Evolutionary conservation across 2,797 vertebrate species (phyloP).

Genomic region (Hylomyscus alleni): DNA sequence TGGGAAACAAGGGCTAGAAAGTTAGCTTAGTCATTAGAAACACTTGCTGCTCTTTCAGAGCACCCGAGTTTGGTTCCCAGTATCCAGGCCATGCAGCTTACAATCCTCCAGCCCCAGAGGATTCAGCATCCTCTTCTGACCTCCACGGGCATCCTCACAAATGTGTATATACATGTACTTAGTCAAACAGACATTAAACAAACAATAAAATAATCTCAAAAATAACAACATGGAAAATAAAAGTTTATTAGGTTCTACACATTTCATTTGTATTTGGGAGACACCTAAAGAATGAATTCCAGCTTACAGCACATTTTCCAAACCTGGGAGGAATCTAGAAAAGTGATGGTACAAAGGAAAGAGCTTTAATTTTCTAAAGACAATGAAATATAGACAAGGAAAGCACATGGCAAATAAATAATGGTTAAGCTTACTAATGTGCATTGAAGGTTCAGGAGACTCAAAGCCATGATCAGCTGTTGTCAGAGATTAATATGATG

Average conservation of each 20-base stretch:
- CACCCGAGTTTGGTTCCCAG: background rate
- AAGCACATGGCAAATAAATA: background rate
- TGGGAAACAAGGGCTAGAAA: background rate
- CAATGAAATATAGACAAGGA: background rate
- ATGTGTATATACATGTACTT: background rate
- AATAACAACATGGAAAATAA: background rate
- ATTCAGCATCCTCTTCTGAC: background rate
- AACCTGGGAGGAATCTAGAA: background rate
- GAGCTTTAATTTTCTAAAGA: background rate
- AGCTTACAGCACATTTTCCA: background rate
- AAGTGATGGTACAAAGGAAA: background rate
- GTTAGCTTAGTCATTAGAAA: background rate
- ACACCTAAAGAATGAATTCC: background rate
- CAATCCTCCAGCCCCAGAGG: background rate
- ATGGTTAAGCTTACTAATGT: background rate
- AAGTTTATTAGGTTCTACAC: background rate
- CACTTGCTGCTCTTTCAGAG: background rate
- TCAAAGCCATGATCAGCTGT: background rate
- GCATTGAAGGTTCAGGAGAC: background rate
- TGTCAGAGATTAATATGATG: background rate
- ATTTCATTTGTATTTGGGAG: background rate
- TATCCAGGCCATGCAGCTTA: background rate
- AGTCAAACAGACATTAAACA: background rate
- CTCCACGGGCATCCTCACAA: background rate
- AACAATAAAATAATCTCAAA: background rate